Evolutionary conservation across 2,797 vertebrate genomes (phyloP).

Genomic region (Danio jaintianensis): DNA sequence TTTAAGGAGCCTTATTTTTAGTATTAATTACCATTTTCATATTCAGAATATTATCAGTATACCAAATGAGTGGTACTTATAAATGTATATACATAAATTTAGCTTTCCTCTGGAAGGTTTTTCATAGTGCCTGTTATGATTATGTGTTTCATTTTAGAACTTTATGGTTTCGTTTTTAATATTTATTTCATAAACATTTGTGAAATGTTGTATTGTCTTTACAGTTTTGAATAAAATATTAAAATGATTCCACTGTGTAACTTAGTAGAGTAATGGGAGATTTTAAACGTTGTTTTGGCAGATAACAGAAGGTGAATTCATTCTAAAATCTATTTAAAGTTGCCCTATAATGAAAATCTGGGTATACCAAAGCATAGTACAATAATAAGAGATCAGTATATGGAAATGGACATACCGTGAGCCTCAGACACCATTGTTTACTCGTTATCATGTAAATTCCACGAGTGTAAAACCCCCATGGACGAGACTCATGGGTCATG

Average conservation of each 20-base stretch:
- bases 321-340: too few relatives aligned
- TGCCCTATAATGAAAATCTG: too few relatives aligned
- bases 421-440: too few relatives aligned
- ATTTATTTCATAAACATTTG: constrained; percentile 57
- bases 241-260: not conserved
- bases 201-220: constrained; percentile 37
- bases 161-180: constrained; percentile 29
- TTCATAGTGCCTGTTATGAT: constrained; percentile 33
- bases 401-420: too few relatives aligned
- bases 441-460: too few relatives aligned
- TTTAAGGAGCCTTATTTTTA: not conserved
- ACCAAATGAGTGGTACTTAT: not conserved
- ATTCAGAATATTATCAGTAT: not conserved
- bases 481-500: too few relatives aligned
- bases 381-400: too few relatives aligned
- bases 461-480: too few relatives aligned
- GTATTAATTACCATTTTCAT: not conserved
- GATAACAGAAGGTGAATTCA: too few relatives aligned
- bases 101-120: not conserved
- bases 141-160: not conserved
- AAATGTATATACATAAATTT: constrained; percentile 15
- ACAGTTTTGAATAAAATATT: constrained; percentile 49
- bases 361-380: too few relatives aligned
- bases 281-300: not conserved
- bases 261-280: not conserved